Evolutionary conservation across 2,888 invertebrate genomes (phyloP).

Genomic region (Druceiella hillmani): DNA sequence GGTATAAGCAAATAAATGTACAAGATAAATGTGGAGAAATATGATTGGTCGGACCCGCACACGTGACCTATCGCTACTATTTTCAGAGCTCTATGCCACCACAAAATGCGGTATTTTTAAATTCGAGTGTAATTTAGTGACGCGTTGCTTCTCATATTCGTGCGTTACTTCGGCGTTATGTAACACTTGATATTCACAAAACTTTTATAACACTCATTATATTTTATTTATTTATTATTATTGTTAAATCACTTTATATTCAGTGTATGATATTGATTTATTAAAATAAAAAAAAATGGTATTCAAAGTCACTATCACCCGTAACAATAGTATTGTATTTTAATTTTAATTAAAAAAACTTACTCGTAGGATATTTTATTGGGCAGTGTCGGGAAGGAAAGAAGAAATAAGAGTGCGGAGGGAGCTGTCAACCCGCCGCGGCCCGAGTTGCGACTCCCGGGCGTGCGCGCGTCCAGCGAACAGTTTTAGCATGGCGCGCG

Average conservation of each 20-base stretch:
- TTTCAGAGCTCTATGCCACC: constrained; percentile 44
- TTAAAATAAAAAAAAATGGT: constrained; percentile 29
- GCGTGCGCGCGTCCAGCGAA: constrained; percentile 45
- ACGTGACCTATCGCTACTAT: constrained; percentile 47
- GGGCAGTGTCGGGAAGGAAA: constrained; percentile 48
- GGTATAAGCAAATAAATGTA: constrained; percentile 33
- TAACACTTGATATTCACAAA: constrained; percentile 29
- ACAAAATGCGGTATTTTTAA: constrained; percentile 56
- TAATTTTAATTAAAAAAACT: constrained; percentile 43
- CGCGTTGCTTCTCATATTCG: too few species aligned
- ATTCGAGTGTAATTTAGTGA: constrained; percentile 28
- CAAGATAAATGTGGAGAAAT: constrained; percentile 47
- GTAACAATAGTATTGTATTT: constrained; percentile 25
- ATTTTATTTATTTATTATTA: constrained; percentile 35
- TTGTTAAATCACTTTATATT: constrained; percentile 29
- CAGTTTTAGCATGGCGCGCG: constrained; percentile 50
- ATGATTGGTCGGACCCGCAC: constrained; percentile 46
- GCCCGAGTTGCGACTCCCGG: constrained; percentile 53
- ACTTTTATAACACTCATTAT: constrained; percentile 51
- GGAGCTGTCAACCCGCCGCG: constrained; percentile 54
- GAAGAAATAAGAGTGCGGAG: constrained; percentile 54
- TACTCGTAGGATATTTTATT: constrained; percentile 29
- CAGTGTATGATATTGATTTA: constrained; percentile 38
- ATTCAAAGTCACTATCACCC: background rate
- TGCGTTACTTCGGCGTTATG: constrained; percentile 1